A percentile compares a stretch with the other conserved stretches of the same genome.
Evolutionary conservation across 2,888 invertebrate genomes (phyloP).

Genomic region (Drosophila nr. fundita): DNA sequence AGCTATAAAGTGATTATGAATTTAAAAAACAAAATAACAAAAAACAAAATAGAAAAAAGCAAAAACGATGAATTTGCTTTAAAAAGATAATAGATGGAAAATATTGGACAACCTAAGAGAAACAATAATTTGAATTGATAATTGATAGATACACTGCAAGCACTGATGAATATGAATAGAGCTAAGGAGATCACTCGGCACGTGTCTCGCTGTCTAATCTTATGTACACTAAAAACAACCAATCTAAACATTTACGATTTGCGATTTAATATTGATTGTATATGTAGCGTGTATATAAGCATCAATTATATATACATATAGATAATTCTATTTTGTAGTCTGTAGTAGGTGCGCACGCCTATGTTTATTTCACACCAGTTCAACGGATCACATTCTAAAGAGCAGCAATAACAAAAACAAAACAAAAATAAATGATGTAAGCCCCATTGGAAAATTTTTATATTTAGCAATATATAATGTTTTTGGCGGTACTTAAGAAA

Average conservation of each 20-base stretch:
- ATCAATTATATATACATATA: slow-evolving; percentile 45
- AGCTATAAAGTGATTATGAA: slow-evolving; percentile 77
- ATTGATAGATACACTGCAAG: slow-evolving; percentile 14
- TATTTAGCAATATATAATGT: slow-evolving; percentile 16
- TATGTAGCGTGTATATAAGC: slow-evolving; percentile 40
- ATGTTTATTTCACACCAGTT: slow-evolving; percentile 52
- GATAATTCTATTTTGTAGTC: slow-evolving; percentile 68
- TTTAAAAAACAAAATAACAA: slow-evolving; percentile 35
- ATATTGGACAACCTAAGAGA: slow-evolving; percentile 14
- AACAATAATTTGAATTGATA: slow-evolving; percentile 37
- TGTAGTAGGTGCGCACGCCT: slow-evolving; percentile 59
- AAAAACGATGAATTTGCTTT: slow-evolving; percentile 43
- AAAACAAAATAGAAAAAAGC: slow-evolving; percentile 19
- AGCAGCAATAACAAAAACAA: slow-evolving; percentile 4
- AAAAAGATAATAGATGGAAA: slow-evolving; percentile 23
- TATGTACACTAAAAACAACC: slow-evolving; percentile 33
- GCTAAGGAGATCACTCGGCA: slow-evolving; percentile 31
- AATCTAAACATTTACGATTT: slow-evolving; percentile 45
- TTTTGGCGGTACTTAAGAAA: slow-evolving; percentile 65
- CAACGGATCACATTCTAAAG: slow-evolving; percentile 45
- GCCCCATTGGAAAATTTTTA: slow-evolving; percentile 26
- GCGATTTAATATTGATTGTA: slow-evolving; percentile 45
- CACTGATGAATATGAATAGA: slow-evolving; percentile 54
- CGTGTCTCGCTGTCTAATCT: slow-evolving; percentile 24
- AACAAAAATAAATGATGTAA: slow-evolving; percentile 14